Evolutionary conservation across 2,797 vertebrate species (phyloP).

Genomic region (Danio kyathit): DNA sequence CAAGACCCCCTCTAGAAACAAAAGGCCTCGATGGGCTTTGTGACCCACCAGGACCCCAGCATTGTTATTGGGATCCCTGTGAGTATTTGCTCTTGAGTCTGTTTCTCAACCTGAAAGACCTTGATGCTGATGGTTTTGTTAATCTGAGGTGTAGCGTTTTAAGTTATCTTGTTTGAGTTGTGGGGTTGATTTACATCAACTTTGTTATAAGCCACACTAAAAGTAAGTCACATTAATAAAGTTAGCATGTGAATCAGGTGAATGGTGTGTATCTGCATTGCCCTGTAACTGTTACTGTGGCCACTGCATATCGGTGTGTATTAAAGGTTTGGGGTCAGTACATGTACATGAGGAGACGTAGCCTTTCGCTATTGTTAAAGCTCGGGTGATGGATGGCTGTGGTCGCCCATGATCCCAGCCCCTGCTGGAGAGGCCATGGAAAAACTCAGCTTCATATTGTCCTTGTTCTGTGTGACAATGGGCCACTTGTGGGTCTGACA

Average conservation of each 20-base stretch:
- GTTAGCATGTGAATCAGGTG: not conserved
- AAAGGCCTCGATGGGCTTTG: slow-evolving; percentile 75
- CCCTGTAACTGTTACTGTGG: not conserved
- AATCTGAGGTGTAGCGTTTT: slow-evolving; percentile 20
- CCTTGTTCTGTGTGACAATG: slow-evolving; percentile 75
- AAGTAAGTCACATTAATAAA: not conserved
- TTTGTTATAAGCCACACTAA: not conserved
- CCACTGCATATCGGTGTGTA: not conserved
- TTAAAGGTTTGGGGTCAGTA: slow-evolving; percentile 6
- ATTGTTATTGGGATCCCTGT: slow-evolving; percentile 78
- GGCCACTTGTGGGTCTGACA: slow-evolving; percentile 76
- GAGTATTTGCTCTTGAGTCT: slow-evolving; percentile 75
- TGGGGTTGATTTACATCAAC: slow-evolving; percentile 12
- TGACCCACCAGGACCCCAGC: slow-evolving; percentile 75
- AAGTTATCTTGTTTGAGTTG: slow-evolving; percentile 25
- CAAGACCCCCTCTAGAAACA: slow-evolving; percentile 78
- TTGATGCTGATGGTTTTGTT: slow-evolving; percentile 52
- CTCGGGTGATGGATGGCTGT: slow-evolving; percentile 70
- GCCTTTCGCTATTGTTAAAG: slow-evolving; percentile 55
- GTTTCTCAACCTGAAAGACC: slow-evolving; percentile 58
- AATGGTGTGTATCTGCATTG: not conserved
- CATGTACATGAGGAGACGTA: slow-evolving; percentile 56
- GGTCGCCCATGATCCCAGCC: slow-evolving; percentile 67
- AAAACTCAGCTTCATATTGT: slow-evolving; percentile 73
- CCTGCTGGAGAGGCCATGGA: slow-evolving; percentile 67